Evolutionary conservation across 1,140 invertebrate genomes (phyloP).

Genomic region (Bombus confusus): DNA sequence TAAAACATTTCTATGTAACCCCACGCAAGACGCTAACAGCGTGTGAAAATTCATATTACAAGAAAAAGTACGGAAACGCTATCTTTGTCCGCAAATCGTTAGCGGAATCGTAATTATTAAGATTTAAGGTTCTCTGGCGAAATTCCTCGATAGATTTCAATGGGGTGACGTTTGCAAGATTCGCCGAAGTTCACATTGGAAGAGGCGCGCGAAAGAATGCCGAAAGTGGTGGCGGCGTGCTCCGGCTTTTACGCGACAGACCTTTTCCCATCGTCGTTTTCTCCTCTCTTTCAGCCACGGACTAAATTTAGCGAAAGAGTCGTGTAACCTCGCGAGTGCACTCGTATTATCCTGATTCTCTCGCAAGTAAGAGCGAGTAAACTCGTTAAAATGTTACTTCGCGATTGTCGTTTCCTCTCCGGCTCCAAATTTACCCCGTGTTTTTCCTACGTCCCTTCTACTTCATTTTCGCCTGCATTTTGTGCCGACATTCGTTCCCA

Average conservation of each 20-base stretch:
- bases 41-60: too few species aligned
- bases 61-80: too few species aligned
- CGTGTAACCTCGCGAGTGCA: slow-evolving; percentile 43
- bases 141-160: not conserved
- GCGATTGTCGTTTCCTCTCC: slow-evolving; percentile 23
- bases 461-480: not conserved
- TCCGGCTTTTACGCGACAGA: slow-evolving; percentile 47
- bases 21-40: too few species aligned
- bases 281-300: slow-evolving; percentile 21
- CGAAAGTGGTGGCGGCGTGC: not conserved
- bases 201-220: slow-evolving; percentile 2
- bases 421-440: not conserved
- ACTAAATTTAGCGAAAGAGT: slow-evolving; percentile 62
- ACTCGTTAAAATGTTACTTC: slow-evolving; percentile 52
- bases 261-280: slow-evolving; percentile 47
- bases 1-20: too few species aligned
- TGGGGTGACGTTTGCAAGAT: not conserved
- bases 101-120: too few species aligned
- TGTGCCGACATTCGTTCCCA: too few species aligned
- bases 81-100: too few species aligned
- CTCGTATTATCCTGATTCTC: slow-evolving; percentile 48
- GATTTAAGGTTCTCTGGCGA: not conserved
- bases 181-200: not conserved
- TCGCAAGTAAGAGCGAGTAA: slow-evolving; percentile 23
- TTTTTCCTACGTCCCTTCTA: not conserved